Percentiles rank a stretch among this genome's conserved stretches.
Evolutionary conservation across 2,888 invertebrate genomes (phyloP).

Genomic region (Choreutis nemorana): DNA sequence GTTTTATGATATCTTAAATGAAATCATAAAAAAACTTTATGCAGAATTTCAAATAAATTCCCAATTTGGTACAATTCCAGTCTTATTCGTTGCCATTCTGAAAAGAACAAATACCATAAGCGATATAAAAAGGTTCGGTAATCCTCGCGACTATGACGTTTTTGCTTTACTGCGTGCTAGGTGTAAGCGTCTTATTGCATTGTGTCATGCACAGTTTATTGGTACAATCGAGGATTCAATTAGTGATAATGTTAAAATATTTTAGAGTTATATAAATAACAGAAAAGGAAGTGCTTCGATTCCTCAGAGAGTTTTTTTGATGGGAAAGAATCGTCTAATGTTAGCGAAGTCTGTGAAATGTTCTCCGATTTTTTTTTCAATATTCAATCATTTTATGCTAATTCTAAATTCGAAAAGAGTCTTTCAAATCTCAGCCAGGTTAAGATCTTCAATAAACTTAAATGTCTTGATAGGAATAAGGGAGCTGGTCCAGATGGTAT

Average conservation of each 20-base stretch:
- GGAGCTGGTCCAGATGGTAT: slow-evolving; percentile 9
- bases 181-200: neutral
- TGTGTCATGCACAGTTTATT: neutral
- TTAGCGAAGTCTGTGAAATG: neutral
- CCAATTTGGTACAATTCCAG: neutral
- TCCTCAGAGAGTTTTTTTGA: neutral
- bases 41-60: neutral
- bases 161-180: neutral
- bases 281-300: neutral
- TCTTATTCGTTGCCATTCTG: neutral
- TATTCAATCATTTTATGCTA: too few relatives aligned
- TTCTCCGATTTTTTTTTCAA: neutral
- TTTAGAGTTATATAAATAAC: neutral
- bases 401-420: neutral
- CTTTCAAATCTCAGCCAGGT: neutral
- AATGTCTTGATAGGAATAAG: slow-evolving; percentile 3
- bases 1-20: neutral
- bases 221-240: neutral
- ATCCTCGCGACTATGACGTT: neutral
- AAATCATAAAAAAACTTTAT: neutral
- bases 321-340: neutral
- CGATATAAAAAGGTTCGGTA: neutral
- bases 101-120: slow-evolving; percentile 1
- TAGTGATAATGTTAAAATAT: neutral
- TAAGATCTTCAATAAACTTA: neutral